These are phyloP conservation scores for Jacana jacana DNA, from an alignment of 2,113 vertebrate species.

Conservation along the genomic window DNA sequence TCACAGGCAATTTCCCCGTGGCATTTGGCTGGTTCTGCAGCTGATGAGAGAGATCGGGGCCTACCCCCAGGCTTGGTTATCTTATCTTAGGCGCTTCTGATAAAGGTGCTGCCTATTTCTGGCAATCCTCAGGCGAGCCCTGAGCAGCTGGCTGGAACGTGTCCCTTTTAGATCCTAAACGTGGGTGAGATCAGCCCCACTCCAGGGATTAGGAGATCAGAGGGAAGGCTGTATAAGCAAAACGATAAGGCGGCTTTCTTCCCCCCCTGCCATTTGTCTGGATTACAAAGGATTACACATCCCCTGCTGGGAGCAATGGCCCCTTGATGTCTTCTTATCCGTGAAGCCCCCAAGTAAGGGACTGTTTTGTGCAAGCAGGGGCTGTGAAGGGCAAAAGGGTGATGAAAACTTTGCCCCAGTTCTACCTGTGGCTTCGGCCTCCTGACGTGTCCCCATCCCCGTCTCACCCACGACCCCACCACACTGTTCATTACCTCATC, in stretches of 20 bases:
- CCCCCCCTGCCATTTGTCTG: not conserved
- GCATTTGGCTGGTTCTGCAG: not conserved
- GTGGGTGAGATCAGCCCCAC: not conserved
- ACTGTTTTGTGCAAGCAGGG: not conserved
- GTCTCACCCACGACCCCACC: not conserved
- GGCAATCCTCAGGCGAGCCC: not conserved
- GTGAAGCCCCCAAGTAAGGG: not conserved
- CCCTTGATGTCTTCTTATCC: not conserved
- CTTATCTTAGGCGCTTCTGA: not conserved
- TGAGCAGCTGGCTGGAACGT: not conserved
- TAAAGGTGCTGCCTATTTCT: not conserved
- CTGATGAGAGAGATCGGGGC: not conserved
- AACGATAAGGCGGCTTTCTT: not conserved
- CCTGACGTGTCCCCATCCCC: not conserved
- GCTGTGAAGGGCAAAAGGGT: not conserved
- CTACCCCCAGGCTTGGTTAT: not conserved
- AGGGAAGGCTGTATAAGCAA: not conserved
- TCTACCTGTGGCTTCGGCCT: not conserved
- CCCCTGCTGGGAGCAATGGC: not conserved
- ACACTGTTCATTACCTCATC: not conserved
- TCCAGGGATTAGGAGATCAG: slow-evolving; percentile 14
- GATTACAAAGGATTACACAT: not conserved
- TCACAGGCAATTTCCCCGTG: not conserved
- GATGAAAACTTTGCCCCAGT: not conserved
- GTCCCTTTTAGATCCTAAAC: not conserved